Evolutionary conservation across 2,113 vertebrate species (phyloP), one percentile per base, ranked within the genome.

Genomic region (Oryzias woworae): DNA sequence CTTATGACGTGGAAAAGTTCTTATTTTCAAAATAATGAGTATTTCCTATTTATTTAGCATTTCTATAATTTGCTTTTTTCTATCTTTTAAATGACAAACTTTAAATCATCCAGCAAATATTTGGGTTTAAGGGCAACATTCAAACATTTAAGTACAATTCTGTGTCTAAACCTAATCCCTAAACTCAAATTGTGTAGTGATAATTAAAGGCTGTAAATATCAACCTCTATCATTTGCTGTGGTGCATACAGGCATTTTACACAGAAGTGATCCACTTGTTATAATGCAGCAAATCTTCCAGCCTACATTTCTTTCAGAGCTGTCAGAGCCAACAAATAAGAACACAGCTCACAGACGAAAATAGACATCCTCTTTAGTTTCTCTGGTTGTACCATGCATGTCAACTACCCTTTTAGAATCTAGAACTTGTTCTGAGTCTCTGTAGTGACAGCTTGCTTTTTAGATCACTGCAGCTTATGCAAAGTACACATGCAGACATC

Each of bases 371-470:
- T 71, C 56, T 15, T 61, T 51, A 59, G 62, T 20, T 55, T 28
- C 36, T 72, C 65, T 61, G 58, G 43, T 57, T 73, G 52, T 55
- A n/a, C 2, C 42, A 36, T n/a, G 41, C 3, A 1, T 26, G 22
- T 28, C 58, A 51, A 53, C 46, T 42, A 8, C 66, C 66, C 51
- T 48, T n/a, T 56, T 59, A 43, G 62, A 71, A n/a, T 67, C 53
- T 31, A 58, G 26, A 59, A 75, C 24, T 28, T 46, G 36, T 53
- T 67, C 45, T 36, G 15, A 48, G 60, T 49, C 42, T 60, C 46
- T 59, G 50, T 52, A 52, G 16, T 41, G 48, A 23, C 56, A 48
- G 72, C 64, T 68, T 73, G 58, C 48, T 67, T 71, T 74, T 53
- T 46, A 78, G 62, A 68, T 73, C 50, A 56, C 41, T 3, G 10